Base-by-base conservation (phyloP, 2,797 vertebrate species). In the Cynodonichthys magdalenae region DNA sequence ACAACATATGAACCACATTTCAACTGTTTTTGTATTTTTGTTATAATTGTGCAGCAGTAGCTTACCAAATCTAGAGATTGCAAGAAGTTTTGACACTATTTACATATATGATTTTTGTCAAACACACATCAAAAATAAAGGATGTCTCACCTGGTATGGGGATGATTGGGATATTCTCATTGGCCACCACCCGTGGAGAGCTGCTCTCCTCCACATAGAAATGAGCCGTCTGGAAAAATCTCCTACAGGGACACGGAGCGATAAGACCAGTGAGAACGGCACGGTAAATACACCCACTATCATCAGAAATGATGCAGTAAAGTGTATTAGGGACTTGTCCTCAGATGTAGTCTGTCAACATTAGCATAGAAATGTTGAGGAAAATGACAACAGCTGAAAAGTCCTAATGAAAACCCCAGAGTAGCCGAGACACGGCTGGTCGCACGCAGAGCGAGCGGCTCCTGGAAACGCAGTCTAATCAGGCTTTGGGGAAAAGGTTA, bases 131-230 rank as follows among this genome's bases (percentile, higher is more conserved):
- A 39, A 39, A 61, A 66, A 48, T 8, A 15, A 1, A 10, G 27
- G 9, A 20, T 41, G n/a, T 9, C 92, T 94, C 92, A 99, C 98
- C 97, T 89, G 96, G 95, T 89, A 99, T 97, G 44, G 96, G 95
- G 80, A 99, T 96, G 87, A 98, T 92, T 60, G 97, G 96, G 75
- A 98, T 95, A 86, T 93, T 98, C 81, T 99, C 97, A 92, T 98
- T 98, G 91, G 95, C 95, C 86, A 98, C 96, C 87, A 99, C 97
- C 74, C 96, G 93, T 15, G 96, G 96, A 51, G 98, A 98, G 82
- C 88, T 97, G 93, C 96, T 97, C 85, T 99, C 98, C 85, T 99
- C 98, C 87, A 99, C 95, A 77, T 98, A 99, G 91, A 99, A 97
- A 90, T 99, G 97, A 83, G 97, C 96, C 9, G 96, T 98, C 90